Base-by-base conservation (phyloP, 1,140 invertebrate species). In the Aradophagus sp. region DNA sequence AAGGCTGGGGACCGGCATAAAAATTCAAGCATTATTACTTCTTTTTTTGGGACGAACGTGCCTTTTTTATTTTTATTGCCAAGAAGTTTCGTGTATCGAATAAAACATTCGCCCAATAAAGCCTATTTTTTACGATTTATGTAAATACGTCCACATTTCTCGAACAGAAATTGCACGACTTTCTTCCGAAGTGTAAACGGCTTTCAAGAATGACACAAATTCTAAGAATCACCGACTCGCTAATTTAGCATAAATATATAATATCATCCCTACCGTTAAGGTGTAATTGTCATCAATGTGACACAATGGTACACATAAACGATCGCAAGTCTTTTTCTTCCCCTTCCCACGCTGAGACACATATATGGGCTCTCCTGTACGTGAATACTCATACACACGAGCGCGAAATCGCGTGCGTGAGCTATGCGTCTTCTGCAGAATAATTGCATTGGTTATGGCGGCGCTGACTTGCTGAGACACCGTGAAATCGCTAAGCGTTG, bases 391-490 rank as follows among this genome's bases (percentile, higher is more conserved):
- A 23, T 8, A 8, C 8, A 23, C 27, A 29, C 27, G 2, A 4
- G 27, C 4, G 10, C 2, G 11, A 42, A 66, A 50, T 52, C 41
- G 55, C 23, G 65, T 61, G 55, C 39, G 48, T 59, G 65, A 38
- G 32, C 26, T 26, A 55, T 14, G 45, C 34, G 16, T 68, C 48
- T 55, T 48, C 38, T 52, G 47, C 23, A 47, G 56, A 55, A 62
- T 70, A 70, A 70, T 63, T 71, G 59, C 68, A 71, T 71, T 66
- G 59, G 61, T 65, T 65, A 72, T 66, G 61, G 47, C 68, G 68
- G 61, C 55, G 68, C 68, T 72, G 68, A 72, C 53, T 72, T 61
- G 68, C 48, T 50, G 68, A 72, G 68, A 56, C 47, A 72, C 52
- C 69, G 56, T 72, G 69, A 72, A 72, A 72, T 72, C 61, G 69